These are phyloP conservation scores for Drosophila repletoides DNA, from an alignment of 1,140 invertebrate genomes.

Conservation along the genomic window DNA sequence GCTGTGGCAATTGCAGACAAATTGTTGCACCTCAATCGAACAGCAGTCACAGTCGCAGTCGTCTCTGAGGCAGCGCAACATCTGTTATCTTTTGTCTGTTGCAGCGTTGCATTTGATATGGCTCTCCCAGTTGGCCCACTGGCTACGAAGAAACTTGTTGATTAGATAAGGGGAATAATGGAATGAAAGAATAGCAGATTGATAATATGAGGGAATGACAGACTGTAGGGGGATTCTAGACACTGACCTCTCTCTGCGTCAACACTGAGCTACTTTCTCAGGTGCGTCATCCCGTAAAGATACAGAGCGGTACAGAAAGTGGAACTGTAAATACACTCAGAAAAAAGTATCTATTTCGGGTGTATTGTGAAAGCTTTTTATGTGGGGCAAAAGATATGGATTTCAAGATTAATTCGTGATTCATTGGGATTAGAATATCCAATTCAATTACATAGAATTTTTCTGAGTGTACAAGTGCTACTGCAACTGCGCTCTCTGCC, in stretches of 20 bases:
- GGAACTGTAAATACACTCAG: too few relatives aligned
- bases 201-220: neutral
- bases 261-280: constrained; percentile 38
- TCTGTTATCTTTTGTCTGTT: too few relatives aligned
- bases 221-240: neutral
- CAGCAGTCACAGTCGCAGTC: constrained; percentile 43
- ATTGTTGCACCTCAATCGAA: constrained; percentile 75
- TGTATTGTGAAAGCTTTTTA: too few relatives aligned
- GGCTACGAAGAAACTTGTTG: constrained; percentile 74
- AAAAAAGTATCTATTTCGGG: too few relatives aligned
- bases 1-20: constrained; percentile 65
- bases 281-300: constrained; percentile 29
- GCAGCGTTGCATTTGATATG: constrained; percentile 30
- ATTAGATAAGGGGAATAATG: constrained; percentile 63
- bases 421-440: too few relatives aligned
- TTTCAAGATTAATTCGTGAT: too few relatives aligned
- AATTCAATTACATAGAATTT: too few relatives aligned
- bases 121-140: too few relatives aligned
- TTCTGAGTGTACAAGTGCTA: too few relatives aligned
- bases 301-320: neutral
- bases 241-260: neutral
- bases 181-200: too few relatives aligned
- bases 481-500: constrained; percentile 12
- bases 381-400: too few relatives aligned
- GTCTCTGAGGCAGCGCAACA: constrained; percentile 1